Conservation (phyloP, 2,113 vertebrate genomes). For the Eublepharis macularius region DNA sequence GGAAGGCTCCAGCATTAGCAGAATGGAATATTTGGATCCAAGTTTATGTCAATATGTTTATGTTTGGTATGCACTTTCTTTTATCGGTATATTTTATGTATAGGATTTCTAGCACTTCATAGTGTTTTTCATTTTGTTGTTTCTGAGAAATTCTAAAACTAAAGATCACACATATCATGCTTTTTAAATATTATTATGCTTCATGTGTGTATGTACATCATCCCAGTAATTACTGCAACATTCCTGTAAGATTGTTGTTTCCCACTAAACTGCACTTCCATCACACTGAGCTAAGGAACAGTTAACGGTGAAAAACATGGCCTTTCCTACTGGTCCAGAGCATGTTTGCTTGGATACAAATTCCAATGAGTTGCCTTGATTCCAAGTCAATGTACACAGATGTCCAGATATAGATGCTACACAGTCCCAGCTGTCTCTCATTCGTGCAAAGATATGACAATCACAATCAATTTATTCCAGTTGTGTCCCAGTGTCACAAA, state of each 20-base stretch:
- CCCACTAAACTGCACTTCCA: not conserved
- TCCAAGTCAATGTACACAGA: not conserved
- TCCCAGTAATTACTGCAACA: not conserved
- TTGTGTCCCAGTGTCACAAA: not conserved
- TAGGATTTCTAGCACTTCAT: too few species aligned
- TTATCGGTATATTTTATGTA: too few species aligned
- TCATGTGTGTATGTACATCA: not conserved
- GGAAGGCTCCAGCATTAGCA: too few species aligned
- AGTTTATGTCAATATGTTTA: too few species aligned
- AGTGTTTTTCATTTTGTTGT: too few species aligned
- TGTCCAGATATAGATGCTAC: not conserved
- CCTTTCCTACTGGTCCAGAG: not conserved
- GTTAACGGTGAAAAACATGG: not conserved
- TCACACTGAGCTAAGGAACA: too few species aligned
- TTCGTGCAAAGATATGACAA: not conserved
- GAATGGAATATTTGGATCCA: too few species aligned
- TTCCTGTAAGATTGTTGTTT: not conserved
- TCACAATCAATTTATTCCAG: not conserved
- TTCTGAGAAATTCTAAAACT: too few species aligned
- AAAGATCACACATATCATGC: not conserved
- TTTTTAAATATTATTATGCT: not conserved
- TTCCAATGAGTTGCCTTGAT: not conserved
- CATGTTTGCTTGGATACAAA: not conserved
- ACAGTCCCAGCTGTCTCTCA: not conserved
- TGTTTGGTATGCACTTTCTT: too few species aligned